Base-by-base conservation (phyloP, 1,140 invertebrate genomes). In the Eumaeus atala region DNA sequence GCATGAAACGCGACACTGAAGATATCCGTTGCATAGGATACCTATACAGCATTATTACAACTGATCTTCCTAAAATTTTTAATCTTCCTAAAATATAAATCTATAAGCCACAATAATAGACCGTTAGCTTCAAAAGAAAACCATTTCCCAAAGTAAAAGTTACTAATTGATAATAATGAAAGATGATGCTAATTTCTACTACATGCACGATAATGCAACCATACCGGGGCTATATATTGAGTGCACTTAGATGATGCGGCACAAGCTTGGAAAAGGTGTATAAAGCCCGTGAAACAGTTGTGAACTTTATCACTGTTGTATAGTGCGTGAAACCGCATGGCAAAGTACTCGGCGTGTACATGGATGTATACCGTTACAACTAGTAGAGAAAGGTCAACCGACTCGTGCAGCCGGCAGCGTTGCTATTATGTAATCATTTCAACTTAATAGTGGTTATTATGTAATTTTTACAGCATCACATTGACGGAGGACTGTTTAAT, bases 371-470 rank as follows among this genome's bases (percentile, higher is more conserved):
- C 51, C 38, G 51, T 52, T 52, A 52, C 42, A 40, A 51, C 49
- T 38, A 37, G 35, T 50, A 52, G 37, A 53, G 51, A 56, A 56
- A 56, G 54, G 54, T 56, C 54, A 56, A 28, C 34, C 54, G 48
- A 53, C 37, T 53, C 38, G 38, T 16, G 48, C 28, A 53, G 54
- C 48, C 54, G 48, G 48, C 54, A 51, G 14, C 37, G 48, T 38
- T 51, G 34, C 12, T 21, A 40, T 52, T 50, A 44, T 36, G 48
- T 44, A 56, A 51, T 51, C 54, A 37, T 21, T 56, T 56, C 28
- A 49, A 49, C 47, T 49, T 40, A 44, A 44, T 44, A 44, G 40
- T 44, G 9, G 40, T 44, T 44, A 44, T 44, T 44, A 44, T 44
- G 40, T 44, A 44, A 44, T 44, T 44, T 44, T 44, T 44, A 44